phyloP scores from a whole-genome alignment of 2,113 vertebrate genomes.

The Ranitomeya imitator region DNA sequence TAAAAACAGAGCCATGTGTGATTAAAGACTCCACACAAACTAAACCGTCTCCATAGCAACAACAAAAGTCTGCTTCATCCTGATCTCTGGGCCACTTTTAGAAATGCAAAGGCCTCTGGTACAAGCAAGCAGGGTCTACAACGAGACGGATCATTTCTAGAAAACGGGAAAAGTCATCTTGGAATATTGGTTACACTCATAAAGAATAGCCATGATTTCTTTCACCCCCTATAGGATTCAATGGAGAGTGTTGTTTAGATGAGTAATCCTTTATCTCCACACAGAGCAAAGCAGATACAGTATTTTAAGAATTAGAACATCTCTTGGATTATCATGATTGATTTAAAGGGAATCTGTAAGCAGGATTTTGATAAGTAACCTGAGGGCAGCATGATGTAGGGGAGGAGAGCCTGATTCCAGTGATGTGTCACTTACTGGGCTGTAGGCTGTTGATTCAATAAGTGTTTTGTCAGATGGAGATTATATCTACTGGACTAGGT shows the following conservation, averaged over 20 bases:
- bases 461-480: no score
- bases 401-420: no score
- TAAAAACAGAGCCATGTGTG: constrained; percentile 48
- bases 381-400: no score
- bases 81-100: constrained; percentile 32
- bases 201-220: no score
- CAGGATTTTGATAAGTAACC: no score
- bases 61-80: constrained; percentile 37
- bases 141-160: neutral
- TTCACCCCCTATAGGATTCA: no score
- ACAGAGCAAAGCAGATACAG: neutral
- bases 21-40: constrained; percentile 49
- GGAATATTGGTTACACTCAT: neutral
- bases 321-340: neutral
- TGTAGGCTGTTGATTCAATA: no score
- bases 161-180: neutral
- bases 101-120: constrained; percentile 20
- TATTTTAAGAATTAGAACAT: neutral
- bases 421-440: no score
- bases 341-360: no score
- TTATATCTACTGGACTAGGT: no score
- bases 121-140: neutral
- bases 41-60: constrained; percentile 45
- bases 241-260: neutral
- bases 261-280: neutral